A percentile compares a stretch with the other conserved stretches of the same genome.
phyloP scores from a whole-genome alignment of 2,888 invertebrate species.

The Leptopilina myrica region DNA sequence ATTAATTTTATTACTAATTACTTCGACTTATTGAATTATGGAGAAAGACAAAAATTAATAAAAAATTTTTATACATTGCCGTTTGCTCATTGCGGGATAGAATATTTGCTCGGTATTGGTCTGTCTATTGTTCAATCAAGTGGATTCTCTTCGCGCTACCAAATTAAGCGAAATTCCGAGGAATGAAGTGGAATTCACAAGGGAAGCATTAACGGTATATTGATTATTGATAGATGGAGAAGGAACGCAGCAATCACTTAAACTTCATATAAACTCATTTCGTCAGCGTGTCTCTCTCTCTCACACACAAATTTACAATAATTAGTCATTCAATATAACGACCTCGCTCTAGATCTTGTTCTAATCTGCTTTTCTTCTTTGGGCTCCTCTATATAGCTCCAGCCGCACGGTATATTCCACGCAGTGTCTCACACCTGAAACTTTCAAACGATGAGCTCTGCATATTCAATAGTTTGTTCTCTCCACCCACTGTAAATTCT shows the following conservation, averaged over 20 bases:
- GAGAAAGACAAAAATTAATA: too few species aligned
- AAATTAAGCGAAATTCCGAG: constrained; percentile 29
- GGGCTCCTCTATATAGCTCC: background rate
- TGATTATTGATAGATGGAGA: background rate
- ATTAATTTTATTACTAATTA: too few species aligned
- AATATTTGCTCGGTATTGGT: constrained; percentile 18
- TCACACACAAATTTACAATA: background rate
- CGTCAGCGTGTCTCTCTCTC: too few species aligned
- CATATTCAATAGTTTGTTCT: constrained; percentile 58
- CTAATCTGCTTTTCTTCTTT: constrained; percentile 7
- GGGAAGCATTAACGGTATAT: background rate
- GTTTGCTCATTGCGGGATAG: background rate
- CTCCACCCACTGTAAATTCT: background rate
- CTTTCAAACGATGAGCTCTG: constrained; percentile 49
- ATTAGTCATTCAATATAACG: constrained; percentile 16
- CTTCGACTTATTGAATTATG: too few species aligned
- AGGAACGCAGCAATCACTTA: constrained; percentile 29
- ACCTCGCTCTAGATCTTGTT: background rate
- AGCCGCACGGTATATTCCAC: background rate
- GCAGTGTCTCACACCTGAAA: constrained; percentile 41
- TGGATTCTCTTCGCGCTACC: constrained; percentile 27
- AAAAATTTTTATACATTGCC: too few species aligned
- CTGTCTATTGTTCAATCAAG: constrained; percentile 25
- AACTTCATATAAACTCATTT: background rate
- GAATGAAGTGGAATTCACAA: constrained; percentile 28